These are phyloP conservation scores for Sminthopsis crassicaudata DNA, from an alignment of 2,113 vertebrate species.

Conservation along the genomic window DNA sequence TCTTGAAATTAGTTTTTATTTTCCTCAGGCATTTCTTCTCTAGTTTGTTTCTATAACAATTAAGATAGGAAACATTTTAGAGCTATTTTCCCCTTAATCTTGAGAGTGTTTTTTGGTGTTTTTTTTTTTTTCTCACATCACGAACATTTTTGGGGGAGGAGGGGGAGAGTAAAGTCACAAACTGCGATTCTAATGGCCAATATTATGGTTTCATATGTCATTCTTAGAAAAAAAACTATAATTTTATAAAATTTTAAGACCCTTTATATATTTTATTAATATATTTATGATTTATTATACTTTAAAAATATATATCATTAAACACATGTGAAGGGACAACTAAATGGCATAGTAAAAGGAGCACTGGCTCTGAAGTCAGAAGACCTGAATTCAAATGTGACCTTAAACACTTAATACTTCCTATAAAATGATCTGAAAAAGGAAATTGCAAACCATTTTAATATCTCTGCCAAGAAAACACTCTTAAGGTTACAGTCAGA, in stretches of 20 bases:
- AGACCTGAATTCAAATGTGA: too few species aligned
- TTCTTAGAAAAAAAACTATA: conserved; percentile 21
- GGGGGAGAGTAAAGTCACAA: not conserved
- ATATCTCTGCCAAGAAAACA: not conserved
- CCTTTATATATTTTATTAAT: not conserved
- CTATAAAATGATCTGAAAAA: not conserved
- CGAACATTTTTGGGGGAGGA: conserved; percentile 31
- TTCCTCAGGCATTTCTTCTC: conserved; percentile 28
- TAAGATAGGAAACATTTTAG: conserved; percentile 54
- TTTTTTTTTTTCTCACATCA: conserved; percentile 43
- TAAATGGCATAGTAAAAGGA: too few species aligned
- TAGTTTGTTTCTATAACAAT: conserved; percentile 59
- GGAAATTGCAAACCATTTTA: not conserved
- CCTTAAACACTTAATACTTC: too few species aligned
- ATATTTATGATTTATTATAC: not conserved
- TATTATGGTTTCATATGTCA: conserved; percentile 47
- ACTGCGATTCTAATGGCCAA: conserved; percentile 39
- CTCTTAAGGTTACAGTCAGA: not conserved
- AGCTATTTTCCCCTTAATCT: conserved; percentile 44
- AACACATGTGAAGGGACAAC: too few species aligned
- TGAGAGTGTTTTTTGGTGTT: conserved; percentile 34
- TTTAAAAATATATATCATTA: not conserved
- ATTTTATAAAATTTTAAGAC: conserved; percentile 51
- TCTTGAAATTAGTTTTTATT: conserved; percentile 59
- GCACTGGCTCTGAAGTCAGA: too few species aligned